Evolutionary conservation across 2,113 vertebrate species (phyloP), one percentile per base, ranked within the genome.

Genomic region (Machaerirhynchus nigripectus): DNA sequence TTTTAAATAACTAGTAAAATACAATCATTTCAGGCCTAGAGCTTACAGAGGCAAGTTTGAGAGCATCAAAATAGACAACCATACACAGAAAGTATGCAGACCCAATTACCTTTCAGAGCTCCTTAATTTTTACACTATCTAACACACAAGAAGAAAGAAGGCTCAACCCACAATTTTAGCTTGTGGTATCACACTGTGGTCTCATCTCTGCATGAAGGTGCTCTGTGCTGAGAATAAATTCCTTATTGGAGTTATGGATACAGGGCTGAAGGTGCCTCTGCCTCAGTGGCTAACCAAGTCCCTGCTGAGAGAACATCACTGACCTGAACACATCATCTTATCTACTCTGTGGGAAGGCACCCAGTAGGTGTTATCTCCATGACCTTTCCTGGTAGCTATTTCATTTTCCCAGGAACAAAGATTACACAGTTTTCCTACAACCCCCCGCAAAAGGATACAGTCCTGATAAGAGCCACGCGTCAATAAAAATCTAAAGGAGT

Each of bases 361-460:
- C 27, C 67, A 19, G 33, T 2, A 42, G 60, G 70, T 7, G 5
- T 42, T 42, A 67, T 17, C 50, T 68, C 64, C 7, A 4, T 1
- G 1, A 57, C 24, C 50, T 68, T n/a, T 91, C 73, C 19, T 64
- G 28, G 70, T 8, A 84, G 57, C 23, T 85, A 23, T 57, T 76
- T 82, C 46, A 33, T 60, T 71, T 86, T 75, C 18, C 35, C 60
- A 67, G 42, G 47, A 87, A 67, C 16, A 75, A 55, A 59, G 40
- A 68, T 56, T 13, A 87, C 6, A 63, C n/a, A 57, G 57, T 33
- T 91, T 59, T 84, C 52, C 65, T 69, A 61, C 16, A 67, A 79
- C n/a, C 21, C 9, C 6, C 9, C 0, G 0, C 55, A 56, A 37
- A 78, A 27, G 14, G 53, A 68, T 9, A 12, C 0, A 7, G 31